Conservation (phyloP, 2,888 invertebrate genomes). For the Drosophila cracens region DNA sequence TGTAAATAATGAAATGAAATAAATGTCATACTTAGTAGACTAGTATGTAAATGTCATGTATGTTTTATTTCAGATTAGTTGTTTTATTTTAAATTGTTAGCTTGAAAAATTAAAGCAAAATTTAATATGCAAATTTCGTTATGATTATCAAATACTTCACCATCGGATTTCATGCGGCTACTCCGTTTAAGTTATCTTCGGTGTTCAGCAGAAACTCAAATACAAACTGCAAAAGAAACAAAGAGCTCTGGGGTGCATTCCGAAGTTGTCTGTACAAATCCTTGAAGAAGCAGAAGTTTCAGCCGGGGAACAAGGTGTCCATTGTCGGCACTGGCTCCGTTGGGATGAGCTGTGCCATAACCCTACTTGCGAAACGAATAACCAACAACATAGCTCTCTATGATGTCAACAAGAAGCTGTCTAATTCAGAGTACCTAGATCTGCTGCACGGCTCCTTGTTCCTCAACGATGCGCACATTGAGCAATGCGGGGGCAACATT, state of each 20-base stretch:
- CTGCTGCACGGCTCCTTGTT: slow-evolving; percentile 90
- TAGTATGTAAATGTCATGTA: too few species aligned
- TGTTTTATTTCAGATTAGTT: neutral
- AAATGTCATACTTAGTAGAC: neutral
- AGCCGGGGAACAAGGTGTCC: slow-evolving; percentile 88
- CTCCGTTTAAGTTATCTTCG: neutral
- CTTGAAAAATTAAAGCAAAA: neutral
- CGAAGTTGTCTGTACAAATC: neutral
- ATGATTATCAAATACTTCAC: neutral
- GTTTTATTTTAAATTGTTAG: neutral
- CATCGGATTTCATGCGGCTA: neutral
- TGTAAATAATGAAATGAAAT: neutral
- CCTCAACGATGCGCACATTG: slow-evolving; percentile 90
- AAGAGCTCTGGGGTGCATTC: slow-evolving; percentile 2
- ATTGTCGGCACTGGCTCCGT: slow-evolving; percentile 94
- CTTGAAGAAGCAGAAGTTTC: neutral
- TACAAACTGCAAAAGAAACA: neutral
- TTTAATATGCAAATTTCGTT: neutral
- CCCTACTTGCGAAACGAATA: slow-evolving; percentile 91
- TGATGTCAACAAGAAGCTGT: slow-evolving; percentile 91
- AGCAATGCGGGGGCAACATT: slow-evolving; percentile 88
- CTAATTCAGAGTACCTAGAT: slow-evolving; percentile 77
- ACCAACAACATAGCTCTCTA: slow-evolving; percentile 91
- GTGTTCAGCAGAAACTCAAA: neutral
- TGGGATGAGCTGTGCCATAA: slow-evolving; percentile 94